Evolutionary conservation across 2,888 invertebrate species (phyloP).

Genomic region (Paralinhomoeus sp.): DNA sequence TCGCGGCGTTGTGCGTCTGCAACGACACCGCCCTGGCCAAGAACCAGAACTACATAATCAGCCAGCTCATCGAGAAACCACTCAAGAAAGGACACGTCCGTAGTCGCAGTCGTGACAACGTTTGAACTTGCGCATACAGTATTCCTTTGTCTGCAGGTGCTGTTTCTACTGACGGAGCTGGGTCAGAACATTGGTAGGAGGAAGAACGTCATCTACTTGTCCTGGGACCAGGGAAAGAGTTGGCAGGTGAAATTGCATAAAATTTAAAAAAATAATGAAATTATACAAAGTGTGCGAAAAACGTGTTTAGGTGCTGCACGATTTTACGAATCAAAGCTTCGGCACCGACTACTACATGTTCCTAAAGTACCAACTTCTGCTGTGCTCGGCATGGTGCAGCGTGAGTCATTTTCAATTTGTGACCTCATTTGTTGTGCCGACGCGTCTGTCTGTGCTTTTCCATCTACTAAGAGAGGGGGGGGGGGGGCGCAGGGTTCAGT

Average conservation of each 20-base stretch:
- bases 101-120: background rate
- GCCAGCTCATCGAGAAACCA: background rate
- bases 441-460: too few relatives aligned
- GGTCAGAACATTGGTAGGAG: constrained; percentile 11
- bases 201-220: constrained; percentile 23
- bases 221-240: constrained; percentile 17
- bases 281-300: too few relatives aligned
- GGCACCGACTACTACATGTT: constrained; percentile 21
- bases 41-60: constrained; percentile 2
- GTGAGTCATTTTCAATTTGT: constrained; percentile 13
- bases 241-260: too few relatives aligned
- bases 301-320: constrained; percentile 19
- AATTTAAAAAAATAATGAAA: too few relatives aligned
- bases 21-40: background rate
- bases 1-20: constrained; percentile 1
- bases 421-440: background rate
- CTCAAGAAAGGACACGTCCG: background rate
- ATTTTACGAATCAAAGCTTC: constrained; percentile 15
- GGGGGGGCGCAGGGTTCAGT: too few relatives aligned
- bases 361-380: constrained; percentile 24
- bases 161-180: background rate
- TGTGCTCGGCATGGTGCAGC: constrained; percentile 25
- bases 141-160: background rate
- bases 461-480: too few relatives aligned
- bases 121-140: background rate